phyloP scores from a whole-genome alignment of 2,113 vertebrate genomes.

The Coryphaenoides rupestris region DNA sequence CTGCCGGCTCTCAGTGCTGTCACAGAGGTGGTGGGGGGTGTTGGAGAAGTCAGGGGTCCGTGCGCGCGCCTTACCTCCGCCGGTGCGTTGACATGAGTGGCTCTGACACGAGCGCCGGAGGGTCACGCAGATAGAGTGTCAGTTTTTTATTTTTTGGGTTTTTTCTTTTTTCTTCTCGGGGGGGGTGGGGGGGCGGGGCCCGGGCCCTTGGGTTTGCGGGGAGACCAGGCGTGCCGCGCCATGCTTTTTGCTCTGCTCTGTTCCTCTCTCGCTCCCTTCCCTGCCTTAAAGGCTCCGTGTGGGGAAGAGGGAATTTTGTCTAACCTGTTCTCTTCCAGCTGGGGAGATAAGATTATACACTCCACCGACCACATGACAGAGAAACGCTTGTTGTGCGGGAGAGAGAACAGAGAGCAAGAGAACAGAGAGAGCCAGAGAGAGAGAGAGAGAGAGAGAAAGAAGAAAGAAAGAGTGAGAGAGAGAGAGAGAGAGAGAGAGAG shows the following conservation, averaged over 20 bases:
- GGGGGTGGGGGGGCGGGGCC: too few relatives aligned
- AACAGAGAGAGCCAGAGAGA: slow-evolving; percentile 26
- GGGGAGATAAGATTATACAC: slow-evolving; percentile 60
- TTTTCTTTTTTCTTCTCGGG: too few relatives aligned
- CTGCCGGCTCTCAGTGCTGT: slow-evolving; percentile 36
- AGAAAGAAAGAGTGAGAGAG: slow-evolving; percentile 43
- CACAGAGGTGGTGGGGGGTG: too few relatives aligned
- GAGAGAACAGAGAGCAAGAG: slow-evolving; percentile 28
- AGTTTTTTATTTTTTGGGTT: slow-evolving; percentile 10
- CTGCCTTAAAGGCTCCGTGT: slow-evolving; percentile 57
- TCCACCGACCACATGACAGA: slow-evolving; percentile 59
- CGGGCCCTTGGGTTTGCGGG: slow-evolving; percentile 13
- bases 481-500: not conserved
- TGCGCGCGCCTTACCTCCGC: slow-evolving; percentile 15
- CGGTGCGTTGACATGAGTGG: slow-evolving; percentile 38
- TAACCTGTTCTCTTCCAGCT: slow-evolving; percentile 68
- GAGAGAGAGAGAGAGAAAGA: slow-evolving; percentile 1
- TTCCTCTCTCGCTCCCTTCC: slow-evolving; percentile 29
- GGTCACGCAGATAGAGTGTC: slow-evolving; percentile 44
- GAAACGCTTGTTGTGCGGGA: slow-evolving; percentile 30
- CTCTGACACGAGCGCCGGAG: slow-evolving; percentile 31
- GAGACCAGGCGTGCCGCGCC: slow-evolving; percentile 56
- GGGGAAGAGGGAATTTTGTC: slow-evolving; percentile 62
- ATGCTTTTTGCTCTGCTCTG: slow-evolving; percentile 39
- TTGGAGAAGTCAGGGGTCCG: slow-evolving; percentile 47